These are phyloP conservation scores for Malurus splendens DNA, from an alignment of 2,797 vertebrate genomes.

Conservation along the genomic window DNA sequence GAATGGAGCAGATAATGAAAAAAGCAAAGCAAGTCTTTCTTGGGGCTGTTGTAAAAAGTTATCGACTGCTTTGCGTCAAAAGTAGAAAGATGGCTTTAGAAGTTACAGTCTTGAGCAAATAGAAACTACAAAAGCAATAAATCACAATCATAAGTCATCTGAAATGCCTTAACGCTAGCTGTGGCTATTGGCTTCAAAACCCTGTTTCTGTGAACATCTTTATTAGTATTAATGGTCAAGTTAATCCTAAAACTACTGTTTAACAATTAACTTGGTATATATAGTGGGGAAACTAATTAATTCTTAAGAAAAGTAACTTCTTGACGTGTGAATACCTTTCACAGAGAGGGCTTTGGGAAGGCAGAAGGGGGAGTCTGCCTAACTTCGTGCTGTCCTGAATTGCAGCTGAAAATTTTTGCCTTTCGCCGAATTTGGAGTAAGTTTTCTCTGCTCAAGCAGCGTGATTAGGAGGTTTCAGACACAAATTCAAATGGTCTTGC, in stretches of 20 bases:
- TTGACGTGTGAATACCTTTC: slow-evolving; percentile 36
- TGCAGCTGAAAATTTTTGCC: slow-evolving; percentile 16
- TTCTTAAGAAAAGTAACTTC: slow-evolving; percentile 58
- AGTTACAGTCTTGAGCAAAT: slow-evolving; percentile 58
- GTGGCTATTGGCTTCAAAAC: slow-evolving; percentile 44
- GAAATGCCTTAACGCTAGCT: slow-evolving; percentile 69
- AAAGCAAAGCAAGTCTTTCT: slow-evolving; percentile 32
- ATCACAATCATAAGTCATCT: slow-evolving; percentile 80
- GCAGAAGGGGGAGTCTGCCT: background rate
- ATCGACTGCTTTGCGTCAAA: slow-evolving; percentile 50
- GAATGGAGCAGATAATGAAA: slow-evolving; percentile 41
- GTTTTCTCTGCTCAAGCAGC: background rate
- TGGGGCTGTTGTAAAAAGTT: slow-evolving; percentile 34
- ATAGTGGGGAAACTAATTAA: slow-evolving; percentile 16
- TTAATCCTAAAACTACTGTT: slow-evolving; percentile 69
- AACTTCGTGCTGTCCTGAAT: background rate
- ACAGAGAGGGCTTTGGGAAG: background rate
- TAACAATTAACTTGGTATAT: slow-evolving; percentile 66
- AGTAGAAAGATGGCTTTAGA: slow-evolving; percentile 64
- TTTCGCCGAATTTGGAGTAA: background rate
- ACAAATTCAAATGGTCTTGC: background rate
- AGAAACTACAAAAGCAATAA: slow-evolving; percentile 76
- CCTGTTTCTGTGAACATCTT: slow-evolving; percentile 44
- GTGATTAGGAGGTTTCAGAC: background rate
- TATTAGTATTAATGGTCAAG: slow-evolving; percentile 55